These are phyloP conservation scores for Ianthella basta DNA, from an alignment of 37 sponge, comb jelly and placozoan genomes.

Conservation along the genomic window DNA sequence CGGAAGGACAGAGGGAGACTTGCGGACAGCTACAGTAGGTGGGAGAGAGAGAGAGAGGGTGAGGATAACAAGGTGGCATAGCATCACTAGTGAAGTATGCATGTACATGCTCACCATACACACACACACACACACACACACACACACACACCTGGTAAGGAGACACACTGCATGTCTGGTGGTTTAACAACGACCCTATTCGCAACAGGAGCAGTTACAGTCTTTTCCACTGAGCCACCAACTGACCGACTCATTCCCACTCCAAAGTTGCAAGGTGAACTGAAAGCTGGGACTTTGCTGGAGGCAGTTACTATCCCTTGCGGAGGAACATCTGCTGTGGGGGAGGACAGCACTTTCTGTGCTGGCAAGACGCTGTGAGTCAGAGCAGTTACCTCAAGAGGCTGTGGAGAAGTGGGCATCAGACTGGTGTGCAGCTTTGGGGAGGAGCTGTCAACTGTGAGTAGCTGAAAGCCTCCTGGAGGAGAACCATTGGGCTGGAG, in stretches of 20 bases:
- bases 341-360: no score
- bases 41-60: not conserved
- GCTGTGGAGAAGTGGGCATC: no score
- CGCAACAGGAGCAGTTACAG: not conserved
- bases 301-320: no score
- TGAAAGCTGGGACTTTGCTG: no score
- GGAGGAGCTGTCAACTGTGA: no score
- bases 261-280: no score
- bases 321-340: no score
- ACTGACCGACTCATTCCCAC: not conserved
- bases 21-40: not conserved
- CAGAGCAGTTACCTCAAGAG: no score
- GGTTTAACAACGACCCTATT: not conserved
- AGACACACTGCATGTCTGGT: conserved; percentile 1
- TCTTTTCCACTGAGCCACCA: not conserved
- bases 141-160: not conserved
- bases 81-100: not conserved
- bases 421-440: no score
- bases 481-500: no score
- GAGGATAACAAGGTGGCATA: not conserved
- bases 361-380: no score
- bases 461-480: no score
- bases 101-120: not conserved
- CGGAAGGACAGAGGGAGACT: not conserved
- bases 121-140: conserved; percentile 12